Conservation (phyloP, 2,888 invertebrate genomes). For the Eremobia ochroleuca region DNA sequence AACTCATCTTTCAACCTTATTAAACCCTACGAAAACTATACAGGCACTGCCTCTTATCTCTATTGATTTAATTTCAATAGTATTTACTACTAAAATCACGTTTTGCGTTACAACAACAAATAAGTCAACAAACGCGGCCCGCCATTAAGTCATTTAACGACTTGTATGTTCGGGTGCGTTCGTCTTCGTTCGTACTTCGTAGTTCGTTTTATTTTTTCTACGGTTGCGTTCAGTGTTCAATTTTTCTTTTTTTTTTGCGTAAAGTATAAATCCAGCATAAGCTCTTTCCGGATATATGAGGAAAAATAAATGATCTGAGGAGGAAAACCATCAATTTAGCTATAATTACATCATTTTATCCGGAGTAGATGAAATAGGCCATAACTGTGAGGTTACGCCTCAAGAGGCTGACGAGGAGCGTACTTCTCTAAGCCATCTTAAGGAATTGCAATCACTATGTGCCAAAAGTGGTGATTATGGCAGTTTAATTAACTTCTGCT, state of each 20-base stretch:
- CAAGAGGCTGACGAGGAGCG: neutral
- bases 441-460: neutral
- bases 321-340: neutral
- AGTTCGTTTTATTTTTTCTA: neutral
- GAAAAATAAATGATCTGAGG: neutral
- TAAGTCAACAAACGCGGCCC: constrained; percentile 62
- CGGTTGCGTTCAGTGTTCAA: constrained; percentile 25
- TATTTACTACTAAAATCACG: constrained; percentile 38
- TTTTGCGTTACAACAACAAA: constrained; percentile 65
- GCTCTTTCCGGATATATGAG: neutral
- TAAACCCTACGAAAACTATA: constrained; percentile 15
- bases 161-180: constrained; percentile 38
- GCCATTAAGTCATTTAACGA: constrained; percentile 57
- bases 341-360: neutral
- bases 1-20: constrained; percentile 77
- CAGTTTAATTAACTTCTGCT: neutral
- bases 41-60: constrained; percentile 15
- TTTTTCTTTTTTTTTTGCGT: neutral
- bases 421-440: neutral
- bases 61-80: constrained; percentile 5
- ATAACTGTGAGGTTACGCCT: neutral
- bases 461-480: neutral
- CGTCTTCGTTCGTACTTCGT: neutral
- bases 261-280: neutral
- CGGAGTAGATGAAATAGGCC: neutral